Conservation (phyloP, 2,797 vertebrate genomes). For the Glyptemys insculpta region DNA sequence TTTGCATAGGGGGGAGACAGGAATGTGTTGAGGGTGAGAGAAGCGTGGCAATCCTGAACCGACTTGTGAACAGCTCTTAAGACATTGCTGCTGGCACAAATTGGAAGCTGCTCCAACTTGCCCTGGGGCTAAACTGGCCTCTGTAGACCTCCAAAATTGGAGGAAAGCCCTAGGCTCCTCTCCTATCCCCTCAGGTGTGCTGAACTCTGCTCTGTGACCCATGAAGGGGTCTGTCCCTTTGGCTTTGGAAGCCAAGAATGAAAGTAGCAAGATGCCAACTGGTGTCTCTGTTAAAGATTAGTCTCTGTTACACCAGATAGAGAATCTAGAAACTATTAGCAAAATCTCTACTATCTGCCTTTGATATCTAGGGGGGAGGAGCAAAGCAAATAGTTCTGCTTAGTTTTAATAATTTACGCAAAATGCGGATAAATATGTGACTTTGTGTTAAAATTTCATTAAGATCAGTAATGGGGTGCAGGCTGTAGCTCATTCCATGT, state of each 20-base stretch:
- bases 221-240: neutral
- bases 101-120: neutral
- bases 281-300: neutral
- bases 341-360: neutral
- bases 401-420: constrained; percentile 33
- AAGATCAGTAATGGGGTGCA: neutral
- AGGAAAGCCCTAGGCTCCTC: neutral
- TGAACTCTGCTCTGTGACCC: neutral
- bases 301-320: neutral
- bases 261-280: neutral
- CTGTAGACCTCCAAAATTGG: neutral
- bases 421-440: neutral
- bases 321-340: neutral
- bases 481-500: neutral
- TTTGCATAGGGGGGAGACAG: neutral
- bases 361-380: constrained; percentile 24
- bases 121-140: neutral
- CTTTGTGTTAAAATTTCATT: constrained; percentile 3
- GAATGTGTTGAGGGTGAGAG: neutral
- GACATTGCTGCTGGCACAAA: neutral
- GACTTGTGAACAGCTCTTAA: neutral
- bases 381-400: constrained; percentile 32
- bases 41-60: neutral
- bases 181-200: neutral
- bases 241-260: neutral